phyloP scores from a whole-genome alignment of 2,797 vertebrate genomes.

The Picus viridis region DNA sequence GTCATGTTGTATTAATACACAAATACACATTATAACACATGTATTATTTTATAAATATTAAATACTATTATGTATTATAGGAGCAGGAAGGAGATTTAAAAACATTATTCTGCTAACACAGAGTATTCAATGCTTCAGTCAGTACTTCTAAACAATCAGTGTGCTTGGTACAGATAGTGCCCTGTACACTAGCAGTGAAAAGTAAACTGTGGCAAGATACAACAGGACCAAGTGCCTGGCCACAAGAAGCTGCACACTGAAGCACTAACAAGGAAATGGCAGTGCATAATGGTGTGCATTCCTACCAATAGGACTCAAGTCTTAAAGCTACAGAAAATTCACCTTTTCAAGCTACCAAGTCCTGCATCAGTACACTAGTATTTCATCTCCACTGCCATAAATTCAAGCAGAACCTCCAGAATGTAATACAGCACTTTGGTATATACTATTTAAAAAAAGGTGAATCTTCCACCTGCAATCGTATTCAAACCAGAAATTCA shows the following conservation, averaged over 20 bases:
- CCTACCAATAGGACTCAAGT: accelerated
- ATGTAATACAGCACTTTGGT: neutral
- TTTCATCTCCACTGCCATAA: neutral
- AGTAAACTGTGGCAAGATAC: neutral
- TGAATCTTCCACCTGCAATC: neutral
- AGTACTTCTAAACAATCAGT: neutral
- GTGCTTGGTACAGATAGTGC: neutral
- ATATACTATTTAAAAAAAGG: neutral
- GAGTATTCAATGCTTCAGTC: neutral
- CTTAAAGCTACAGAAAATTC: neutral
- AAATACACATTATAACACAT: accelerated
- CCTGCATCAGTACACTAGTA: neutral
- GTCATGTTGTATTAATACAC: neutral
- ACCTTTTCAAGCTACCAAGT: neutral
- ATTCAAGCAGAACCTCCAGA: neutral
- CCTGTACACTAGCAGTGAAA: neutral
- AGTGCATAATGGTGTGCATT: accelerated
- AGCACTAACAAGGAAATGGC: neutral
- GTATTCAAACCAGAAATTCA: neutral
- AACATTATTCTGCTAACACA: neutral
- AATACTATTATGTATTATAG: accelerated
- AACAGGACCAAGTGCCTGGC: neutral
- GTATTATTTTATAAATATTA: neutral
- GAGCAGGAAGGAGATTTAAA: neutral
- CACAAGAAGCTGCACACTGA: neutral